Percentiles rank a stretch among this genome's conserved stretches.
These are phyloP conservation scores for Clunio marinus DNA, from an alignment of 2,888 invertebrate species.

Conservation along the genomic window DNA sequence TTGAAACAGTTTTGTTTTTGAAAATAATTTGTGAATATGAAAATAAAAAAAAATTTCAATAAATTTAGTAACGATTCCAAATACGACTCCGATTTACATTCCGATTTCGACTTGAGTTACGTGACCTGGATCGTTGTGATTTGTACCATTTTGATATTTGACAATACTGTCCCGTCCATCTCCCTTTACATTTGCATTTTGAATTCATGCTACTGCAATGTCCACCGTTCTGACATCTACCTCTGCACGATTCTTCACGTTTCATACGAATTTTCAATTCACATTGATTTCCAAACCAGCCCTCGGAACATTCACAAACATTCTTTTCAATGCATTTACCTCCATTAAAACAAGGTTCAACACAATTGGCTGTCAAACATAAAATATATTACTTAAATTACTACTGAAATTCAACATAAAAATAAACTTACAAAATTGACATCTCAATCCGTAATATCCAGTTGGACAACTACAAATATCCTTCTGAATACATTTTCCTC, in stretches of 20 bases:
- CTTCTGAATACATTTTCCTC: conserved; percentile 91
- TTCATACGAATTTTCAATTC: conserved; percentile 72
- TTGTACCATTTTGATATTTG: conserved; percentile 74
- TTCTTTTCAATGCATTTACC: conserved; percentile 87
- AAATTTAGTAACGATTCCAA: no score
- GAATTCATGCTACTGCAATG: conserved; percentile 64
- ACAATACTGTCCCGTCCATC: conserved; percentile 78
- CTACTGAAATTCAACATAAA: conserved; percentile 8
- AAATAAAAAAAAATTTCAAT: no score
- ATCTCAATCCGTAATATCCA: conserved; percentile 84
- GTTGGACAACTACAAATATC: conserved; percentile 89
- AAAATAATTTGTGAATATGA: background rate
- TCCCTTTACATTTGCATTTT: conserved; percentile 76
- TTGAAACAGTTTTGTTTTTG: no score
- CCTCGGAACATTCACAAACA: conserved; percentile 80
- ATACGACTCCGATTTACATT: no score
- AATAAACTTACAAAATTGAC: conserved; percentile 81
- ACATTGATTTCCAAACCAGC: conserved; percentile 84
- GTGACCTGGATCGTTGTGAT: no score
- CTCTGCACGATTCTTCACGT: conserved; percentile 67
- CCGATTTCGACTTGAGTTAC: no score
- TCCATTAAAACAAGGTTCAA: conserved; percentile 85
- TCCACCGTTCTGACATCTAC: conserved; percentile 72
- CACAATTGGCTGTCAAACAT: conserved; percentile 67
- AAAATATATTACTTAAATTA: conserved; percentile 27